These are phyloP conservation scores for Charina bottae DNA, from an alignment of 2,113 vertebrate genomes.

Conservation along the genomic window DNA sequence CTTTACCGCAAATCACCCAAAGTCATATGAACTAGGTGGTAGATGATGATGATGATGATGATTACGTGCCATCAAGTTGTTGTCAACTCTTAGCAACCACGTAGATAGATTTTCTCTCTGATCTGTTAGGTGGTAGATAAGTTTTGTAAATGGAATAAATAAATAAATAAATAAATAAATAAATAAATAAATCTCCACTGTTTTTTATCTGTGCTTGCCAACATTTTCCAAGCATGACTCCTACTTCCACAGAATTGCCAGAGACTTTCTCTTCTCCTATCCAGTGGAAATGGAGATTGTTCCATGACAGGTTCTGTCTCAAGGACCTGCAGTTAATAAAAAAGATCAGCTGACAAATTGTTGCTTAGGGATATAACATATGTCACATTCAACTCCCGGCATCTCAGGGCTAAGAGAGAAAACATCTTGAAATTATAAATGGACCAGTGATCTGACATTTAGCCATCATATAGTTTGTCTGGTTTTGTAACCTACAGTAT, in stretches of 20 bases:
- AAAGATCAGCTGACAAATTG: not conserved
- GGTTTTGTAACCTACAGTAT: not conserved
- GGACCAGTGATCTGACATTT: not conserved
- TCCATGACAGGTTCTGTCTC: not conserved
- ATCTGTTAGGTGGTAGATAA: not conserved
- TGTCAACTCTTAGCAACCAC: not conserved
- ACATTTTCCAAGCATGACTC: not conserved
- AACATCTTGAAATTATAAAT: not conserved
- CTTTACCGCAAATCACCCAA: not conserved
- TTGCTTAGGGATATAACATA: not conserved
- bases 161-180: not conserved
- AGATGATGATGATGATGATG: not conserved
- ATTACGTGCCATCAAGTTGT: not conserved
- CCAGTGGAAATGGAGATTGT: not conserved
- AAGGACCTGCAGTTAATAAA: not conserved
- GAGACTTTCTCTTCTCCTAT: not conserved
- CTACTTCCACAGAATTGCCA: not conserved
- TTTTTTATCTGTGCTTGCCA: not conserved
- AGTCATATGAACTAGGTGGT: not conserved
- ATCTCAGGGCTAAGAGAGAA: not conserved
- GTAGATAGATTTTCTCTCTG: not conserved
- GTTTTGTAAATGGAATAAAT: not conserved
- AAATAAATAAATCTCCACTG: not conserved
- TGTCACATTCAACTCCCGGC: not conserved
- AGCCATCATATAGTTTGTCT: not conserved